These are phyloP conservation scores for Gavia stellata DNA, from an alignment of 2,113 vertebrate genomes.

Conservation along the genomic window DNA sequence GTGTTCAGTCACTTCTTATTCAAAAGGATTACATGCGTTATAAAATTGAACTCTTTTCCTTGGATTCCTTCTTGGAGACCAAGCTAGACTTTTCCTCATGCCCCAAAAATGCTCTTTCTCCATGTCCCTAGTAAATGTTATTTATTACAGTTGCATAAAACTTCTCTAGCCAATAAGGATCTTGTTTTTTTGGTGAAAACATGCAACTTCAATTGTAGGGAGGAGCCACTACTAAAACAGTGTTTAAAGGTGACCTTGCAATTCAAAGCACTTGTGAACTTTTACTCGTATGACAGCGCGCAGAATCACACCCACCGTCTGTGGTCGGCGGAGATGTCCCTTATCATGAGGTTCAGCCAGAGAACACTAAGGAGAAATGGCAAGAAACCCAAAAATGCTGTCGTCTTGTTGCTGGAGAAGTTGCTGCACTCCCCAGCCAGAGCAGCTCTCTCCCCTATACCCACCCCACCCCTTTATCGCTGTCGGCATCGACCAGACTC, in stretches of 20 bases:
- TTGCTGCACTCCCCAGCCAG: neutral
- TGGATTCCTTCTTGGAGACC: neutral
- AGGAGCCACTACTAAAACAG: neutral
- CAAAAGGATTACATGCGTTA: neutral
- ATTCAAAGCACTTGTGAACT: neutral
- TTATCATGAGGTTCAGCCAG: rapidly evolving
- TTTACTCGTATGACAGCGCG: rapidly evolving
- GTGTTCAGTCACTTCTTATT: neutral
- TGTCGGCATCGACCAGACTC: rapidly evolving
- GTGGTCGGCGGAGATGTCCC: rapidly evolving
- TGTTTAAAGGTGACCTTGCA: neutral
- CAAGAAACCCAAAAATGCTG: neutral
- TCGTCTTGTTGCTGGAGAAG: rapidly evolving
- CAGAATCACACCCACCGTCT: neutral
- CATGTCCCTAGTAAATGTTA: neutral
- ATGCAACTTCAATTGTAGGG: neutral
- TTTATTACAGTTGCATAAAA: neutral
- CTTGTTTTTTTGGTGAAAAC: neutral
- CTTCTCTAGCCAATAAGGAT: neutral
- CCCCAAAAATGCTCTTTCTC: neutral
- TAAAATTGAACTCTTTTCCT: neutral
- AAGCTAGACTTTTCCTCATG: neutral
- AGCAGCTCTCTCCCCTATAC: neutral
- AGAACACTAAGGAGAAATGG: rapidly evolving
- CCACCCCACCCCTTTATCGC: rapidly evolving